Conservation (phyloP, 2,888 invertebrate genomes). For the Matsumyia berberina region DNA sequence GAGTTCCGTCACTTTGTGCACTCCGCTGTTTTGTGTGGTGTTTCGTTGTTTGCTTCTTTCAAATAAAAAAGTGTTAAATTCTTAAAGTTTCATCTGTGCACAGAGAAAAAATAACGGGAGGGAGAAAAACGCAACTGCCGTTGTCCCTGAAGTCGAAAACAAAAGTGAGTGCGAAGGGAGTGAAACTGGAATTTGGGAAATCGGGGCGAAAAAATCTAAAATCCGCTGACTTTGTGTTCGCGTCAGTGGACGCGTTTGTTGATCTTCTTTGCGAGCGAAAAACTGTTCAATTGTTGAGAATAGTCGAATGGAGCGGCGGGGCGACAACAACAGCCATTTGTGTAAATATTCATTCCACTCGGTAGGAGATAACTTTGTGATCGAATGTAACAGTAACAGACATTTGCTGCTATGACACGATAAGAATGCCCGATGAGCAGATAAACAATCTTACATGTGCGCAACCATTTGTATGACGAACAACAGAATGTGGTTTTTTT, state of each 20-base stretch:
- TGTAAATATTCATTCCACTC: slow-evolving; percentile 39
- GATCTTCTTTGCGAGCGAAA: slow-evolving; percentile 1
- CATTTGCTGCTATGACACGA: slow-evolving; percentile 2
- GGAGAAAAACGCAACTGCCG: background rate
- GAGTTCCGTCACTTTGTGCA: slow-evolving; percentile 41
- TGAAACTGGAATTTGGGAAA: background rate
- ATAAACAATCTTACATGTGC: slow-evolving; percentile 28
- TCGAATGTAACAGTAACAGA: background rate
- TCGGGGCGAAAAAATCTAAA: background rate
- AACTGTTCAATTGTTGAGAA: slow-evolving; percentile 2
- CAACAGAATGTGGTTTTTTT: background rate
- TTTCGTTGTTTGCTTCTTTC: background rate
- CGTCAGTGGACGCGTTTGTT: slow-evolving; percentile 31
- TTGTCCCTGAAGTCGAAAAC: background rate
- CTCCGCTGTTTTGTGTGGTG: slow-evolving; percentile 6
- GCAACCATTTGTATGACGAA: background rate
- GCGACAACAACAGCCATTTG: slow-evolving; percentile 35
- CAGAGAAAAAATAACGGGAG: too few species aligned
- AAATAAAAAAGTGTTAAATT: slow-evolving; percentile 33
- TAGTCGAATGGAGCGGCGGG: slow-evolving; percentile 2
- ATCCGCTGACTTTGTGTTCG: slow-evolving; percentile 18
- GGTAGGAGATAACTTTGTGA: slow-evolving; percentile 22
- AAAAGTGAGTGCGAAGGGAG: slow-evolving; percentile 1
- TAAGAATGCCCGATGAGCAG: slow-evolving; percentile 10
- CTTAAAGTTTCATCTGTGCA: slow-evolving; percentile 10